Evolutionary conservation across 2,113 vertebrate species (phyloP), one percentile per base, ranked within the genome.

Genomic region (Ondatra zibethicus): DNA sequence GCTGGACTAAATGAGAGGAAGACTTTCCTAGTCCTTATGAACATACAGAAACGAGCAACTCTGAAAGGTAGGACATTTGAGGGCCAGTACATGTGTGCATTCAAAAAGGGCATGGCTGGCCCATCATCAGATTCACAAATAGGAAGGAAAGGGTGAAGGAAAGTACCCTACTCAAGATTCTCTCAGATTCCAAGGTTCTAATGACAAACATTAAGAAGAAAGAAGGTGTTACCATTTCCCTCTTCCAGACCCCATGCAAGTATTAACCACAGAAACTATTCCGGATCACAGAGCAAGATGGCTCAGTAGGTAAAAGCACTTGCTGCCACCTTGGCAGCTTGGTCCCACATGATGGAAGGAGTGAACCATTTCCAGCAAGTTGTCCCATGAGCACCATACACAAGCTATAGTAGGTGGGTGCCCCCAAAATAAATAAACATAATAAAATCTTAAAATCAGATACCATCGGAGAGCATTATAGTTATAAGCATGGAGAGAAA

Each of bases 31-130:
- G 63, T 9, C 7, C 31, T 81, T 89, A 61, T 29, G 12, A 95
- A 66, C 17, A 85, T 39, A 7, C 19, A 96, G 80, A 97, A 96
- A 92, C 76, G 36, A 92, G 91, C 29, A 95, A n/a, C 21, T 97
- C 72, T 91, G 50, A 21, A 86, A 95, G 65, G 42, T 36, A 80
- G n/a, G 68, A 81, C 68, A 45, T 14, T 94, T 81, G 75, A 72
- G n/a, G 29, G n/a, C 25, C 23, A 58, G 27, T 50, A 23, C 5
- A 17, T 9, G 1, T 27, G 19, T 4, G 25, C 86, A 17, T 86
- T 66, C 33, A 52, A 58, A 58, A 39, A 31, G 45, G 47, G n/a
- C 9, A 14, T 85, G 27, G 12, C 47, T 89, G 52, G 70, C 45
- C 5, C 14, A 94, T 65, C 17, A 68, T 36, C 36, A 63, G 85